Evolutionary conservation across 2,888 invertebrate genomes (phyloP), one percentile per base, ranked within the genome.

Genomic region (Melieria crassipennis): DNA sequence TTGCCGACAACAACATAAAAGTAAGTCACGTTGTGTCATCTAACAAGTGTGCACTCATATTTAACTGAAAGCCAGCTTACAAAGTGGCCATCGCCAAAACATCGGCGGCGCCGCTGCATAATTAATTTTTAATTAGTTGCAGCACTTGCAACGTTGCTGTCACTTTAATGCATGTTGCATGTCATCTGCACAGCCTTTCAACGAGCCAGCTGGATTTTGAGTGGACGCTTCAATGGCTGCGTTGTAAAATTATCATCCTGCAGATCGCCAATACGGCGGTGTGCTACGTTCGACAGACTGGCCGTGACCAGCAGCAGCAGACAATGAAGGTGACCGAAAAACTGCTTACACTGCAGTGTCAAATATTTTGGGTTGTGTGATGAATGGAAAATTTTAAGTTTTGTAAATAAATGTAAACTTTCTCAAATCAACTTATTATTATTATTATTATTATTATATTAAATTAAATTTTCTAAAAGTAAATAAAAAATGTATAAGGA

Each of bases 91-190:
- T 13, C 62, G 52, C 61, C 50, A 46, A 55, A 62, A n/a, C 45
- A 61, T 47, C 11, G 55, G 10, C 52, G 30, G 45, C 45, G 42
- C 30, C 30, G 61, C 10, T 4, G 55, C 10, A 61, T 70, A 70
- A 70, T 70, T 65, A 70, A 70, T 70, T 70, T 70, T 70, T 70
- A 70, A 70, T 70, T 70, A 71, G 66, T 71, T 55, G 57, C 65
- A 50, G 30, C 62, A 56, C 45, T 61, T 55, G 66, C 46, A 63
- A 61, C 48, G 66, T 63, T 45, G 62, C 71, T 71, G 71, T 71
- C 71, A 67, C 57, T 63, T 68, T 71, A 71, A 71, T 68, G 68
- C 71, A 68, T 71, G 71, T 71, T 68, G 57, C 64, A 56, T 64
- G 65, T 71, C 71, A 66, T 62, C 62, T 47, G 42, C 66, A 52